Percentiles rank a stretch among this genome's conserved stretches.
phyloP scores from a whole-genome alignment of 2,797 vertebrate species.

The Threskiornis aethiopicus region DNA sequence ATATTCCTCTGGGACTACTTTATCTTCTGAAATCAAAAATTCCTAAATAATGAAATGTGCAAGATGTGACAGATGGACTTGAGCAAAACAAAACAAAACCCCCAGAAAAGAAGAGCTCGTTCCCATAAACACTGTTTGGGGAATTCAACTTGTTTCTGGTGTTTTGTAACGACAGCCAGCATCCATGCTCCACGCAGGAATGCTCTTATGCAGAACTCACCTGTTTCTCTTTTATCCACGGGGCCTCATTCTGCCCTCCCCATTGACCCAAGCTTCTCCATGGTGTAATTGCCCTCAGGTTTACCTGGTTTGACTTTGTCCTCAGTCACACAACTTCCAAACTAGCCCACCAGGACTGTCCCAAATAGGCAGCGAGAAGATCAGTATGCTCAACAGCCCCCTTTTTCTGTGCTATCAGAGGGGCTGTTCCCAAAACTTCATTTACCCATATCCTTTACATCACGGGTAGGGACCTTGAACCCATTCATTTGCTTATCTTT shows the following conservation, averaged over 20 bases:
- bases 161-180: background rate
- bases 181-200: background rate
- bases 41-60: background rate
- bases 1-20: conserved; percentile 72
- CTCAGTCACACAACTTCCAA: background rate
- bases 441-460: background rate
- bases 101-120: background rate
- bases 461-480: background rate
- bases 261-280: background rate
- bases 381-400: fast-evolving
- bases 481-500: background rate
- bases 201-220: background rate
- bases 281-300: background rate
- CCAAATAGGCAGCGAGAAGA: background rate
- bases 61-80: background rate
- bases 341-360: background rate
- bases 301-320: background rate
- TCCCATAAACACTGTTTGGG: background rate
- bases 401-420: background rate
- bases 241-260: background rate
- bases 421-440: background rate
- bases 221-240: background rate
- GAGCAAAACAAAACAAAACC: background rate
- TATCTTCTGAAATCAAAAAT: conserved; percentile 49
- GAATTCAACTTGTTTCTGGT: background rate